Conservation (phyloP, 1,140 invertebrate genomes). For the Lepidurus arcticus region DNA sequence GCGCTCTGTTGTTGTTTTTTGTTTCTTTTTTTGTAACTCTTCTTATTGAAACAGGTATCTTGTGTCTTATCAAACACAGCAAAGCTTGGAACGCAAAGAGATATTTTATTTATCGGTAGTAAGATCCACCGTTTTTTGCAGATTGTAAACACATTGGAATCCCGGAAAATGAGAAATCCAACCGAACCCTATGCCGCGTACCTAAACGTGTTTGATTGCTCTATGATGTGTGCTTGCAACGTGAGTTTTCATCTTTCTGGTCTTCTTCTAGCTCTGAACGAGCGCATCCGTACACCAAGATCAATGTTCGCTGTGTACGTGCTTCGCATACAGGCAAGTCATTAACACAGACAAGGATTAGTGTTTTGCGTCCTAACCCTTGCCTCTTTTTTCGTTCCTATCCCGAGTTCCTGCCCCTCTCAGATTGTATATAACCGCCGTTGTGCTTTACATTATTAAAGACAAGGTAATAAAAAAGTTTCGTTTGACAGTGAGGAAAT, state of each 20-base stretch:
- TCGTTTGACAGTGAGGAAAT: constrained; percentile 2
- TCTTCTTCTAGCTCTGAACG: not conserved
- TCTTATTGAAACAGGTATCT: no score
- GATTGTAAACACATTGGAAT: no score
- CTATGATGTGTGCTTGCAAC: no score
- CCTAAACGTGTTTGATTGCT: no score
- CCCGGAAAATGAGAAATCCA: no score
- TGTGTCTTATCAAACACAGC: no score
- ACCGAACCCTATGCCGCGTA: no score
- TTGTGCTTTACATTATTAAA: constrained; percentile 17
- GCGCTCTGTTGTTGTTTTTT: no score
- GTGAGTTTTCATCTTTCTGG: not conserved
- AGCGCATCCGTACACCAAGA: constrained; percentile 13
- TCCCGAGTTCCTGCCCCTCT: not conserved
- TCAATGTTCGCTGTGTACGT: not conserved
- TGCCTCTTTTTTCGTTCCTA: not conserved
- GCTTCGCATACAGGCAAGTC: not conserved
- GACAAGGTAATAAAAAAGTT: constrained; percentile 7
- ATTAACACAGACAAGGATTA: not conserved
- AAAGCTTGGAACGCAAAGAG: no score
- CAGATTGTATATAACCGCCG: constrained; percentile 11
- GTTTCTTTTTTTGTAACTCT: no score
- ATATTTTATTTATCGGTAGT: no score
- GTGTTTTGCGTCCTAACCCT: not conserved
- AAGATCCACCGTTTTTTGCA: no score